Evolutionary conservation across 1,140 invertebrate genomes (phyloP).

Genomic region (Euwallacea fornicatus): DNA sequence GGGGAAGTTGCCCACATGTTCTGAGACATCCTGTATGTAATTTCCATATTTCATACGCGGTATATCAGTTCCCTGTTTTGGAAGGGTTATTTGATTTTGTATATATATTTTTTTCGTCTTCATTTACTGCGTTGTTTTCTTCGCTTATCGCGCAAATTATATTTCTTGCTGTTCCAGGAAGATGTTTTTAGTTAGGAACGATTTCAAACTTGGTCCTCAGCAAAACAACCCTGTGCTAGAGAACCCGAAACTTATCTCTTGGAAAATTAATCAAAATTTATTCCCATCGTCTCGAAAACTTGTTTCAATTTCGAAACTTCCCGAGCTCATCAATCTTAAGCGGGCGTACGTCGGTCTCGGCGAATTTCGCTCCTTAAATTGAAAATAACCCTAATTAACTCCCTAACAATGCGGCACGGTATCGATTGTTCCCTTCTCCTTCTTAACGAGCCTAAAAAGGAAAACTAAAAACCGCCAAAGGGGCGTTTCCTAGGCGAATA

Average conservation of each 20-base stretch:
- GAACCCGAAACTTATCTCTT: background rate
- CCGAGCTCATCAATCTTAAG: constrained; percentile 21
- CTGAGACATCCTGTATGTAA: too few relatives aligned
- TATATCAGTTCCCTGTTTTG: too few relatives aligned
- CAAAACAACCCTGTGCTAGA: background rate
- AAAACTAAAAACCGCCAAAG: constrained; percentile 28
- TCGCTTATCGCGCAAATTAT: too few relatives aligned
- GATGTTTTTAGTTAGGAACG: too few relatives aligned
- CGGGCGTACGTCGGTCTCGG: background rate
- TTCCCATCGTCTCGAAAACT: constrained; percentile 3
- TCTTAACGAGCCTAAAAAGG: constrained; percentile 28
- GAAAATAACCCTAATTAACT: constrained; percentile 36
- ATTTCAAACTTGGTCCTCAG: too few relatives aligned
- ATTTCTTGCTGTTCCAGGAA: too few relatives aligned
- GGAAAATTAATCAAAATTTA: constrained; percentile 9
- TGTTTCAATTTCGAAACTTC: constrained; percentile 14
- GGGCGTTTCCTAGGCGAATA: constrained; percentile 45
- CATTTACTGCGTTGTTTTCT: too few relatives aligned
- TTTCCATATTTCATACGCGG: too few relatives aligned
- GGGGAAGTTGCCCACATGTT: too few relatives aligned
- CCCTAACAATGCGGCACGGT: constrained; percentile 31
- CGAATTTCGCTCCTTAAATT: constrained; percentile 26
- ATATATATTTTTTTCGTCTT: too few relatives aligned
- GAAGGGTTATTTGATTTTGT: too few relatives aligned
- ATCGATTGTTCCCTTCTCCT: constrained; percentile 28